Evolutionary conservation across 2,797 vertebrate species (phyloP).

Genomic region (Sebastes steindachneri): DNA sequence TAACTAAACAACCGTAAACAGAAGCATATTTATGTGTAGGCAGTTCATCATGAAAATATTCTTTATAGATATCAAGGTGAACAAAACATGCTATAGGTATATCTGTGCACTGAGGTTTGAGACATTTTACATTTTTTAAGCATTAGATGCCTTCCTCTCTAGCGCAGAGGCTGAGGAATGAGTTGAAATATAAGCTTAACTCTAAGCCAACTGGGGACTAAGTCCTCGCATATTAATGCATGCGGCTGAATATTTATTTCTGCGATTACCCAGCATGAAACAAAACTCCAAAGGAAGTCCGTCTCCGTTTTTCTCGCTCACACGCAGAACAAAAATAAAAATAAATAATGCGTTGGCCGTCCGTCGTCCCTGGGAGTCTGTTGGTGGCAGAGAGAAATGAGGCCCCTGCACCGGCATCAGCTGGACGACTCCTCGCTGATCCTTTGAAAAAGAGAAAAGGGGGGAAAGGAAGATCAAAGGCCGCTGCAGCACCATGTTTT

Average conservation of each 20-base stretch:
- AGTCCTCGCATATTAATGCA: constrained; percentile 60
- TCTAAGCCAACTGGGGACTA: constrained; percentile 40
- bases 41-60: not conserved
- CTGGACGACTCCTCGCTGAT: constrained; percentile 59
- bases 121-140: not conserved
- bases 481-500: constrained; percentile 73
- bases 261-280: constrained; percentile 56
- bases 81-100: not conserved
- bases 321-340: constrained; percentile 28
- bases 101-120: not conserved
- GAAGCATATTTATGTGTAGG: not conserved
- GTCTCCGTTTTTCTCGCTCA: constrained; percentile 21
- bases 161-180: constrained; percentile 22
- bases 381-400: constrained; percentile 44
- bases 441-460: constrained; percentile 72
- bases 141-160: not conserved
- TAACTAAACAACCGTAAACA: not conserved
- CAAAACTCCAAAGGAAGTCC: constrained; percentile 52
- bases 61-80: not conserved
- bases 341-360: constrained; percentile 35
- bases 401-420: constrained; percentile 35
- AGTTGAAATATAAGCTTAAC: constrained; percentile 50
- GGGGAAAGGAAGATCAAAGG: constrained; percentile 74
- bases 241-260: constrained; percentile 68
- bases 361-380: constrained; percentile 17